Conservation (phyloP, 1,140 invertebrate genomes). For the Mercenaria mercenaria region DNA sequence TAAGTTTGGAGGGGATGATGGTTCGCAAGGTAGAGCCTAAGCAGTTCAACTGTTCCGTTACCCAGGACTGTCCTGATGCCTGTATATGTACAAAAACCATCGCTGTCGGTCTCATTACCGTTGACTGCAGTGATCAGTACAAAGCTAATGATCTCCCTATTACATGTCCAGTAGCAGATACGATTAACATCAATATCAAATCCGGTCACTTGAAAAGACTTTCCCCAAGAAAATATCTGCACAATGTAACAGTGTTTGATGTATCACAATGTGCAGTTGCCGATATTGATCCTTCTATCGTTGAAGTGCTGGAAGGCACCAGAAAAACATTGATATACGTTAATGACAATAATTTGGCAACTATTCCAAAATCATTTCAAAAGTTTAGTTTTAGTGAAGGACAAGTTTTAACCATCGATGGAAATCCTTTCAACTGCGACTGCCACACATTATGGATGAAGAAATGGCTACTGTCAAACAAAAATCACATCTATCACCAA, state of each 20-base stretch:
- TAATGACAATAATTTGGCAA: not conserved
- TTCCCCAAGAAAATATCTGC: not conserved
- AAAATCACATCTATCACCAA: too few relatives aligned
- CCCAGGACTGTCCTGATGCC: slow-evolving; percentile 78
- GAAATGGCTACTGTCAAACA: too few relatives aligned
- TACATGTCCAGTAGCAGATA: not conserved
- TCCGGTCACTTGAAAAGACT: not conserved
- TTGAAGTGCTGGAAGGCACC: not conserved
- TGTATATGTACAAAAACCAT: not conserved
- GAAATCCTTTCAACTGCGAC: too few relatives aligned
- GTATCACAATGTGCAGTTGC: too few relatives aligned
- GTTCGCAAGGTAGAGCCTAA: too few relatives aligned
- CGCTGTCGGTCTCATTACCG: not conserved
- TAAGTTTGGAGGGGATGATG: not conserved
- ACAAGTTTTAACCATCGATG: too few relatives aligned
- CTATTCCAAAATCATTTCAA: not conserved
- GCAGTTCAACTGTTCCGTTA: slow-evolving; percentile 22
- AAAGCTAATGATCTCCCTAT: not conserved
- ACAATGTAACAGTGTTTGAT: too few relatives aligned
- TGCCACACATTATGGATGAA: too few relatives aligned
- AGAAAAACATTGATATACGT: not conserved
- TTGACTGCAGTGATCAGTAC: not conserved
- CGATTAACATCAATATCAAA: not conserved
- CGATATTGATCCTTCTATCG: not conserved
- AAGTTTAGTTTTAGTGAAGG: too few relatives aligned